Percentiles rank a stretch among this genome's conserved stretches.
These are phyloP conservation scores for Sebastiscus tertius DNA, from an alignment of 2,797 vertebrate species.

Conservation along the genomic window DNA sequence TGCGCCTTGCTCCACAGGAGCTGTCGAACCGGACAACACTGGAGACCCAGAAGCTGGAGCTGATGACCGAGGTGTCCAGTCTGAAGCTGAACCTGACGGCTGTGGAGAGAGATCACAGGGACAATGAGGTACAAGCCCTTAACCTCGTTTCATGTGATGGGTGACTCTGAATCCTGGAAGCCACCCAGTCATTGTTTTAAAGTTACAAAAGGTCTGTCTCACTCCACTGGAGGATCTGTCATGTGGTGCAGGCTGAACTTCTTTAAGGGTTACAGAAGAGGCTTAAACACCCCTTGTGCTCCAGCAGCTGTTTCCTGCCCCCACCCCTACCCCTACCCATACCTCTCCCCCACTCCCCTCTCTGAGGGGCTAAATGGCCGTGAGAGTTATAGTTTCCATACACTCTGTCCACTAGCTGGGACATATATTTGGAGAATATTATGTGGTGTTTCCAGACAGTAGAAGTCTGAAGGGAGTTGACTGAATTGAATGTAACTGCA, in stretches of 20 bases:
- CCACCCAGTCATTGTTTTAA: constrained; percentile 58
- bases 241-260: constrained; percentile 55
- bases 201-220: constrained; percentile 58
- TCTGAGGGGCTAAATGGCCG: constrained; percentile 20
- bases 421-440: constrained; percentile 16
- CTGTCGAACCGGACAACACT: constrained; percentile 89
- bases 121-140: constrained; percentile 84
- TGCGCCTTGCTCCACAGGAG: constrained; percentile 81
- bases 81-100: constrained; percentile 91
- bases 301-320: constrained; percentile 79
- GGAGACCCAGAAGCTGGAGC: constrained; percentile 95
- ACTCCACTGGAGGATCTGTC: constrained; percentile 40
- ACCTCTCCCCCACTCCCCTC: constrained; percentile 5
- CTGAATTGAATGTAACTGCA: not conserved
- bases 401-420: not conserved
- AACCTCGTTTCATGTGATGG: not conserved
- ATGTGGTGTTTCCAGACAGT: constrained; percentile 51
- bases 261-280: constrained; percentile 46
- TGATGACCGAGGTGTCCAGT: constrained; percentile 94
- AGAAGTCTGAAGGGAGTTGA: constrained; percentile 22
- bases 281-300: constrained; percentile 35
- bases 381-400: constrained; percentile 62
- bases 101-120: constrained; percentile 89
- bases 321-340: not conserved
- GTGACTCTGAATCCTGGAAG: constrained; percentile 46